Conservation (phyloP, 2,113 vertebrate species). For the Cervus canadensis region DNA sequence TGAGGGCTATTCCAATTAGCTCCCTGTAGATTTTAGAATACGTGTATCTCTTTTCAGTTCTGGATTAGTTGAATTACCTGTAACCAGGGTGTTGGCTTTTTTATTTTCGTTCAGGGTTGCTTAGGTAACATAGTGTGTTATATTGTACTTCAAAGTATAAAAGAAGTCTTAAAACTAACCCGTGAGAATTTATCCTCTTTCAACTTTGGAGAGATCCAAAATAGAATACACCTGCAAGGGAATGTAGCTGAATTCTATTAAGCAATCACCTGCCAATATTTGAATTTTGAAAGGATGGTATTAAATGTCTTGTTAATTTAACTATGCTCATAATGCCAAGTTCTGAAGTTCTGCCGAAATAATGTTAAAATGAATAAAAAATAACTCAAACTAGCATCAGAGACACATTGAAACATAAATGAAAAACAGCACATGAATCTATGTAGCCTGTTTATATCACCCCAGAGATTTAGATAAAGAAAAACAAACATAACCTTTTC, state of each 20-base stretch:
- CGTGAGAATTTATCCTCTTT: constrained; percentile 34
- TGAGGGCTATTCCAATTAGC: not conserved
- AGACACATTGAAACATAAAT: constrained; percentile 70
- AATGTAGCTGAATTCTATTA: constrained; percentile 62
- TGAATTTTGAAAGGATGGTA: constrained; percentile 68
- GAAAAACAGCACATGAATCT: constrained; percentile 76
- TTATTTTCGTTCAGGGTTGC: not conserved
- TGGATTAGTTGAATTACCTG: not conserved
- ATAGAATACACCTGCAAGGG: constrained; percentile 71
- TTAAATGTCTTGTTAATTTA: constrained; percentile 68
- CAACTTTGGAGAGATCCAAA: constrained; percentile 56
- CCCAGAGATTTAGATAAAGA: constrained; percentile 81
- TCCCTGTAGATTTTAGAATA: not conserved
- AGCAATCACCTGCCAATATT: constrained; percentile 73
- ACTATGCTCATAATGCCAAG: constrained; percentile 45
- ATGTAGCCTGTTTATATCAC: constrained; percentile 80
- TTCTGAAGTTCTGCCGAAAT: constrained; percentile 4
- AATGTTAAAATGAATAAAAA: constrained; percentile 47
- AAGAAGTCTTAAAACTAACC: constrained; percentile 44
- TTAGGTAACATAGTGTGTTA: not conserved
- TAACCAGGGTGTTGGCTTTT: not conserved
- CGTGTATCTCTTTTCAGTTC: not conserved
- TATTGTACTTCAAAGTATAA: not conserved
- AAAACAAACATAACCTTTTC: constrained; percentile 89
- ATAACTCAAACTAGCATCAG: constrained; percentile 5